Conservation (phyloP, 2,888 invertebrate species). For the Zootermopsis nevadensis region DNA sequence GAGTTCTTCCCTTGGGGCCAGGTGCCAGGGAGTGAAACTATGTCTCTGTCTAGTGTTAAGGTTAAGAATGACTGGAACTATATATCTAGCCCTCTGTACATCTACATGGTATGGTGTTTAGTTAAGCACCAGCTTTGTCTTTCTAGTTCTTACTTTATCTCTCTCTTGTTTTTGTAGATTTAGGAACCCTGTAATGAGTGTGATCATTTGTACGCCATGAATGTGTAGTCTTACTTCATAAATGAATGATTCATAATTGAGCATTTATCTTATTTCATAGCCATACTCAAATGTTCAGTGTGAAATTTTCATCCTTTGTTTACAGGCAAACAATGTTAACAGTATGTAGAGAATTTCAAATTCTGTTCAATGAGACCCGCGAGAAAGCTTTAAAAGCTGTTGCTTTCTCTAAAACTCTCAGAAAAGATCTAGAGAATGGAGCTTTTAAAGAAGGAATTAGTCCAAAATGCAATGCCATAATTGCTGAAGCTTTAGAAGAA, state of each 20-base stretch:
- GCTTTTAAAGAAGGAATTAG: constrained; percentile 58
- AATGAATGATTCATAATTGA: too few relatives aligned
- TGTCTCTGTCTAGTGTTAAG: too few relatives aligned
- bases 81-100: too few relatives aligned
- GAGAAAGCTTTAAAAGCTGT: constrained; percentile 84
- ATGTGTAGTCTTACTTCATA: background rate
- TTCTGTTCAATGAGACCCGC: constrained; percentile 80
- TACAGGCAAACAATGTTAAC: constrained; percentile 69
- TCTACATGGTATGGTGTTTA: too few relatives aligned
- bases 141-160: too few relatives aligned
- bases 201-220: too few relatives aligned
- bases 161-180: too few relatives aligned
- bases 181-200: too few relatives aligned
- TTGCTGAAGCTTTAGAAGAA: constrained; percentile 45
- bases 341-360: constrained; percentile 83
- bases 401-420: constrained; percentile 82
- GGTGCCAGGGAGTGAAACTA: too few relatives aligned
- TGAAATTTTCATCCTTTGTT: constrained; percentile 54
- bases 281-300: background rate
- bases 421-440: constrained; percentile 72
- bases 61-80: too few relatives aligned
- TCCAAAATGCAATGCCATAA: constrained; percentile 22
- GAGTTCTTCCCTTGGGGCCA: too few relatives aligned
- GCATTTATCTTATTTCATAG: background rate
- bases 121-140: too few relatives aligned